Base-by-base conservation (phyloP, 1,140 invertebrate species). In the Nasonia vitripennis region DNA sequence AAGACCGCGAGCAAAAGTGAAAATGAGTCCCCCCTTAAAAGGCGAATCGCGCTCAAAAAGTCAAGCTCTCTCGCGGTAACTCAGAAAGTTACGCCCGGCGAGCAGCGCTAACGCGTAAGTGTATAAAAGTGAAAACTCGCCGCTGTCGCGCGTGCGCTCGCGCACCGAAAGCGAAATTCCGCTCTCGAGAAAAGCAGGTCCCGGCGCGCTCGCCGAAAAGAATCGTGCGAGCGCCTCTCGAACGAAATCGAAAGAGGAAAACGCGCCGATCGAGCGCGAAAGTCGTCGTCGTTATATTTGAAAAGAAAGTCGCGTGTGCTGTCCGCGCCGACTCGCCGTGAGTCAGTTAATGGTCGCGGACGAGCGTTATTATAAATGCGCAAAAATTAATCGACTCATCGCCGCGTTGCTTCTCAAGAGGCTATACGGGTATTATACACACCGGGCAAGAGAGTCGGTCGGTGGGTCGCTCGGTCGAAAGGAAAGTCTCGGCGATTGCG, bases 301-400 rank as follows among this genome's bases (percentile, higher is more conserved):
- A 62, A 62, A 62, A 62, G 55, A 62, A 62, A 62, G 55, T 62
- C 55, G 17, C 10, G 1, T 45, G 41, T 37, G 5, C 34, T 37
- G 27, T 4, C 7, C 37, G 37, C 4, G 41, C 41, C 4, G 17
- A n/a, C 17, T 62, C 20, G 17, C 2, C 17, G 55, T 7, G 55
- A 6, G 17, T 37, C 34, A 62, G 55, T 27, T 27, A 27, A 27
- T 62, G 34, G 3, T 37, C 34, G 34, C 55, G 17, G 6, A 4
- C 27, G 27, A 27, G 17, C 20, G 55, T n/a, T n/a, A 62, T 62
- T 20, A 62, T 20, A 20, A 62, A 62, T n/a, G 41, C 34, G 20
- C 73, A 41, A 48, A 23, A 45, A 75, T 75, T 71, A 34, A 71
- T 71, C 70, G 70, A 71, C 70, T 71, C 70, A 14, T 71, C 27